Evolutionary conservation across 1,140 invertebrate genomes (phyloP), one percentile per base, ranked within the genome.

Genomic region (Aleiodes sp.): DNA sequence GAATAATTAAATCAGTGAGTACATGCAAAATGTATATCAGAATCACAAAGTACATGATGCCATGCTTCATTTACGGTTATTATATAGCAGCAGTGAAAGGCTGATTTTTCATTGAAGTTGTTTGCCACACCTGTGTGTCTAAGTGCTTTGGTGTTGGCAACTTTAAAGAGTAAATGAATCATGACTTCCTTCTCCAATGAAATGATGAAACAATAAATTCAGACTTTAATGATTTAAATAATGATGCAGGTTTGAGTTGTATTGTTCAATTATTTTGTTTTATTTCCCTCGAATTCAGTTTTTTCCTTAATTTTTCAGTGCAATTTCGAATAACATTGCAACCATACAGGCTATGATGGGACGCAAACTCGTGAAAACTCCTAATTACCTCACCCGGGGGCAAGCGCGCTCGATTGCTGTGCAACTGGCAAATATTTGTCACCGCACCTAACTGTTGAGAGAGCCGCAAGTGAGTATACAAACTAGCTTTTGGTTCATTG

Each of bases 1-100:
- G 39, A 43, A 43, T 43, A 43, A 43, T 43, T 43, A 43, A 43
- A 43, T 43, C 39, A 43, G 12, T 16, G 39, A 43, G 39, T 43
- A n/a, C 12, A 35, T 14, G 4, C 39, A 43, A 16, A 43, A 43
- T 43, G 7, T 43, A 16, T 16, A 39, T n/a, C 35, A 16, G n/a
- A 1, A 43, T 6, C 14, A 43, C 19, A n/a, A 43, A 43, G 39
- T n/a, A n/a, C n/a, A n/a, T n/a, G n/a, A n/a, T n/a, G n/a, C n/a
- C n/a, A n/a, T n/a, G n/a, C n/a, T n/a, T n/a, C n/a, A n/a, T n/a
- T n/a, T n/a, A n/a, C n/a, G n/a, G 39, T 43, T 43, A 16, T 16
- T 39, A 39, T 14, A 16, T 16, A 43, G 39, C 39, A 43, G 14
- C 39, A n/a, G n/a, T 16, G 12, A 16, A 43, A 43, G n/a, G n/a